Base-by-base conservation (phyloP, 1,140 invertebrate species). In the Theocolax elegans region DNA sequence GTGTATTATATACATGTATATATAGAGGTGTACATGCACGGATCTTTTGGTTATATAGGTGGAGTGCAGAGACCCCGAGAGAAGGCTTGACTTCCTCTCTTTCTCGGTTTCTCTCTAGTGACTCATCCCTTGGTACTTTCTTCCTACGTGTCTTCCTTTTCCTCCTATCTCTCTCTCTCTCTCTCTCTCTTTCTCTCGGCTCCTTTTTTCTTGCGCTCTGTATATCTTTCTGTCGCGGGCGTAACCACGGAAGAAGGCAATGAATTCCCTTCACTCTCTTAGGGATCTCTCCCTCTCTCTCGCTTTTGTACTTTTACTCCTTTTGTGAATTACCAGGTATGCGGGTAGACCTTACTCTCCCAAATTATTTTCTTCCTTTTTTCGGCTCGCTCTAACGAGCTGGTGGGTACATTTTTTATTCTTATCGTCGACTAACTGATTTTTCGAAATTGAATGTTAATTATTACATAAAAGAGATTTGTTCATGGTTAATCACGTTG, bases 161-260 rank as follows among this genome's bases (percentile, higher is more conserved):
- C 1, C 35, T 21, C 10, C 13, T 46, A 44, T 13, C 6, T 23
- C 2, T 42, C 35, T 64, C 15, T 44, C 38, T 66, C 15, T 44
- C 19, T 25, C 31, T 49, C n/a, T 31, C 29, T 65, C 23, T 27
- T 19, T 49, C 27, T 35, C 3, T 6, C 27, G 15, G 40, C 62
- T 42, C 67, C 72, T 40, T 56, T 64, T 63, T 60, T 76, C 74
- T 76, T 75, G 72, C 70, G 68, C 75, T 69, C 72, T 66, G 75
- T 75, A 74, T 54, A 42, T 40, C 56, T 59, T 42, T 15, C 54
- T 72, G 51, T 59, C 59, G 72, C 53, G 62, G 25, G 21, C 46
- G 40, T 38, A 58, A 46, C 29, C 40, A 27, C 42, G 53, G 48
- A 27, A 54, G 19, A 54, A 13, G 23, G 19, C 35, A 53, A 54